phyloP scores from a whole-genome alignment of 2,888 invertebrate genomes.

The Drosophila melanocephala region DNA sequence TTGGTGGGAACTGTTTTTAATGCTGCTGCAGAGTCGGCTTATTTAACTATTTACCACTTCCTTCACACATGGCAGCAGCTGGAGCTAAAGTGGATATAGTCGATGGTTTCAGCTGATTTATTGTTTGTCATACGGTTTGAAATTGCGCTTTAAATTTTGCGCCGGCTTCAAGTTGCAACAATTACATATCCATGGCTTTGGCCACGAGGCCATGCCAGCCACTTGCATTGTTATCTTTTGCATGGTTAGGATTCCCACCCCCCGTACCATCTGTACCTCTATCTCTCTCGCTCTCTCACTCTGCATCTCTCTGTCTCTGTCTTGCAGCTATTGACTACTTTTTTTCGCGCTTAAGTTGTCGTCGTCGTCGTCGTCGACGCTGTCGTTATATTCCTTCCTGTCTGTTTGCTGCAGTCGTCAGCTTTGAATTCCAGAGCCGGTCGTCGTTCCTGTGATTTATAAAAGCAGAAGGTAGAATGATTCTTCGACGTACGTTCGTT shows the following conservation, averaged over 20 bases:
- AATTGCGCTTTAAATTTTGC: conserved; percentile 81
- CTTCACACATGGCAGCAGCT: conserved; percentile 63
- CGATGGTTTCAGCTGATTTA: conserved; percentile 78
- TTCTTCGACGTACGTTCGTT: conserved; percentile 57
- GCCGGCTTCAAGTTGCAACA: conserved; percentile 70
- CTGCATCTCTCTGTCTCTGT: background rate
- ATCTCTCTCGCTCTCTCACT: background rate
- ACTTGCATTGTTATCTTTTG: conserved; percentile 82
- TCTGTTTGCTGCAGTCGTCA: conserved; percentile 75
- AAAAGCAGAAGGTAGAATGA: conserved; percentile 75
- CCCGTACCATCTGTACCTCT: conserved; percentile 6
- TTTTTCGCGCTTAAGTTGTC: conserved; percentile 76
- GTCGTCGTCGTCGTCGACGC: conserved; percentile 57
- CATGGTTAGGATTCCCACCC: conserved; percentile 56
- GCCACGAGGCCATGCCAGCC: conserved; percentile 46
- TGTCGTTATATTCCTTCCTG: conserved; percentile 81
- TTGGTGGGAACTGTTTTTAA: conserved; percentile 5
- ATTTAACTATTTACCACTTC: conserved; percentile 80
- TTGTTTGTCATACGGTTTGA: conserved; percentile 79
- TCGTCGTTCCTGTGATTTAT: conserved; percentile 75
- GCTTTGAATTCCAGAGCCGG: conserved; percentile 75
- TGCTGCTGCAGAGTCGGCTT: conserved; percentile 48
- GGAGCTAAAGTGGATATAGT: conserved; percentile 53
- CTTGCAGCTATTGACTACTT: conserved; percentile 70
- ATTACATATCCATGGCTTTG: conserved; percentile 72